A percentile compares a stretch with the other conserved stretches of the same genome.
Conservation (phyloP, 92 coral and sea anemone species). For the Micromussa lordhowensis region DNA sequence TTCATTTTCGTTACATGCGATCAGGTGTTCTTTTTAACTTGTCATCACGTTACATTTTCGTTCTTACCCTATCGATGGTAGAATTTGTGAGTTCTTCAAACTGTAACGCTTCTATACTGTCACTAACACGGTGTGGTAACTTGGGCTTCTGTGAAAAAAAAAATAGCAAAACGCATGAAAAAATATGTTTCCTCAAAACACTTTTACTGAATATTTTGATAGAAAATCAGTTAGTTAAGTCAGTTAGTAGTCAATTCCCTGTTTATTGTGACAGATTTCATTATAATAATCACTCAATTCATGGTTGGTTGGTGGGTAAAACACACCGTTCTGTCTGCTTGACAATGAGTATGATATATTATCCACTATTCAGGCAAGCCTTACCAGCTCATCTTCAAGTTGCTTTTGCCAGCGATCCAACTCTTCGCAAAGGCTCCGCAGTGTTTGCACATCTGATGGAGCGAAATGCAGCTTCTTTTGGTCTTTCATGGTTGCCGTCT, state of each 20-base stretch:
- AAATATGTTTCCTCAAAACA: no score
- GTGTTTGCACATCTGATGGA: not conserved
- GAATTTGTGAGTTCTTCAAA: constrained; percentile 24
- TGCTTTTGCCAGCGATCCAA: constrained; percentile 10
- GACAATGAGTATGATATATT: no score
- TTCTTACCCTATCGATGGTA: constrained; percentile 18
- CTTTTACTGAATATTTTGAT: not conserved
- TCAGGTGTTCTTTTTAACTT: no score
- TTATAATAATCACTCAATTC: no score
- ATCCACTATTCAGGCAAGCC: not conserved
- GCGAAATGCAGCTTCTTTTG: not conserved
- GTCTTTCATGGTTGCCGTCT: constrained; percentile 22
- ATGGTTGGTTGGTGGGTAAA: no score
- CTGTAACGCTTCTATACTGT: not conserved
- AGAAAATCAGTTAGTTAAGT: not conserved
- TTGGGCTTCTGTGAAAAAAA: not conserved
- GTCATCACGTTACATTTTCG: not conserved
- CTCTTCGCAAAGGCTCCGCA: not conserved
- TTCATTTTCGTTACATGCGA: no score
- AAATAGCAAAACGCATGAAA: no score
- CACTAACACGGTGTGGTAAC: not conserved
- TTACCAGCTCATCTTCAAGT: not conserved
- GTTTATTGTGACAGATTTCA: not conserved
- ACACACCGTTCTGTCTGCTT: no score
- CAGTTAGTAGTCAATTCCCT: not conserved